Evolutionary conservation across 1,140 invertebrate genomes (phyloP), one percentile per base, ranked within the genome.

Genomic region (Acyrthosiphon pisum): DNA sequence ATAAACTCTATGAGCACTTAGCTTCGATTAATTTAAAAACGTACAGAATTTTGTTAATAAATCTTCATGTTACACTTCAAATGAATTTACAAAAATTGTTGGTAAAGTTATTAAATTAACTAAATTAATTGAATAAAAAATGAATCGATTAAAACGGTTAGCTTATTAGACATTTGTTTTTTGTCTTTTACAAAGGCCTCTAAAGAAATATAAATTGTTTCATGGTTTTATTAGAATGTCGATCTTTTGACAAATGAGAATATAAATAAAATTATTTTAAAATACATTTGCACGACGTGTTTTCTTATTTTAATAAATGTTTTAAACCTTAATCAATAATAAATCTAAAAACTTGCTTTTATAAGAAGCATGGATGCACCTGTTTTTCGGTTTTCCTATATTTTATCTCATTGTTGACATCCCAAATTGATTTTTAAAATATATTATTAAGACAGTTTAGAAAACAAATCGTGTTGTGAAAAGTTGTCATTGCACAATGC

Each of bases 11-110:
- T 18, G 4, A 76, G n/a, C 60, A 68, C 26, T 60, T 30, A 14
- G 60, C 30, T 68, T 68, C 60, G n/a, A 76, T 76, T 76, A n/a
- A n/a, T 76, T 76, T n/a, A 35, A 76, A 76, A 76, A 76, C n/a
- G 30, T n/a, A 76, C 30, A 22, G 50, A 53, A 53, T 53, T 30
- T 76, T 14, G 60, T 18, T 76, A 18, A 76, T 76, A 76, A 76
- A 76, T 76, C 60, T n/a, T 76, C 30, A 76, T 76, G 14, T 18
- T 76, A 76, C 14, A 76, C n/a, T 76, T 76, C n/a, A n/a, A n/a
- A 76, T 35, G 14, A 76, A 76, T 76, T 76, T 76, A 76, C n/a
- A n/a, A 76, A 76, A n/a, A 76, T n/a, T 76, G 6, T 76, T 76
- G 30, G 30, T 68, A n/a, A 68, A 68, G 11, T n/a, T 76, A 18